phyloP scores from a whole-genome alignment of 2,797 vertebrate genomes.

The Phrynocephalus forsythii region DNA sequence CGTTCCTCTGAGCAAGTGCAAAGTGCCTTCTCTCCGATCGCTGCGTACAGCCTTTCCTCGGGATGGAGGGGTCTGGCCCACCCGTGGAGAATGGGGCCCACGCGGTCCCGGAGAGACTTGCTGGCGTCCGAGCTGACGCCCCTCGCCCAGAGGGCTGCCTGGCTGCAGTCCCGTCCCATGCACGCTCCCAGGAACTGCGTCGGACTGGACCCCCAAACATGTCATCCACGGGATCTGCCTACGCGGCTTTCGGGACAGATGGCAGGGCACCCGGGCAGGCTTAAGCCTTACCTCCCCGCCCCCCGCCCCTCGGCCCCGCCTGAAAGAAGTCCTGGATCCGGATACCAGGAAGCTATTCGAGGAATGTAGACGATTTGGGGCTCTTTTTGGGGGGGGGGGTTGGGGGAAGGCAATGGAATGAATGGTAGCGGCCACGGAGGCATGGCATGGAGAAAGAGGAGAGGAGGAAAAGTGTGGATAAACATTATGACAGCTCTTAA shows the following conservation, averaged over 20 bases:
- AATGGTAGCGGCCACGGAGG: neutral
- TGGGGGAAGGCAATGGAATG: neutral
- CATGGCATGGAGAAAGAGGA: neutral
- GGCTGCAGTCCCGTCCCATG: neutral
- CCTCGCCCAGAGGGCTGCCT: neutral
- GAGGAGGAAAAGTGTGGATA: constrained; percentile 1
- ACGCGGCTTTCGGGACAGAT: neutral
- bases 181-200: neutral
- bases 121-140: no score
- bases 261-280: neutral
- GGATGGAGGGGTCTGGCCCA: no score
- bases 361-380: no score
- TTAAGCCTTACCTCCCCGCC: neutral
- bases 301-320: neutral
- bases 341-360: no score
- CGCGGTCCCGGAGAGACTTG: no score
- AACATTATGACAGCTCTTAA: neutral
- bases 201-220: neutral
- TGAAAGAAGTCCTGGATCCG: neutral
- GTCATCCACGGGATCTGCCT: neutral
- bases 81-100: no score
- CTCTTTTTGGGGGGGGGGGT: no score
- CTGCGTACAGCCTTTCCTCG: no score
- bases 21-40: neutral
- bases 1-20: neutral